Percentiles rank a stretch among this genome's conserved stretches.
phyloP scores from a whole-genome alignment of 2,113 vertebrate species.

The Arvicanthis niloticus region DNA sequence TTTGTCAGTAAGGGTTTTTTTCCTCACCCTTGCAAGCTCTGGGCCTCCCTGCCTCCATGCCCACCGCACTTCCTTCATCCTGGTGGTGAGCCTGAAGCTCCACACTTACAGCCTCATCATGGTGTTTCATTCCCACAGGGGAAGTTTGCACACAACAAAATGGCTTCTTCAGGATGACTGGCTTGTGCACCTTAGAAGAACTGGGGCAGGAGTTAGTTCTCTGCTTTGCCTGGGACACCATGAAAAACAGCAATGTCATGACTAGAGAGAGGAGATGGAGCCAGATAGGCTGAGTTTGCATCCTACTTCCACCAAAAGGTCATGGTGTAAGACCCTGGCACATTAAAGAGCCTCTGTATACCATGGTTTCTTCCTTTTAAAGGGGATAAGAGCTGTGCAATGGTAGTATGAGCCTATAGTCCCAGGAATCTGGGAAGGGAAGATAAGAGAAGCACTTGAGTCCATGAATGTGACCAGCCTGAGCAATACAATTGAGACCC shows the following conservation, averaged over 20 bases:
- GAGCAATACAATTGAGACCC: neutral
- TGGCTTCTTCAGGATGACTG: neutral
- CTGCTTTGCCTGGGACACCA: neutral
- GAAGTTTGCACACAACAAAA: neutral
- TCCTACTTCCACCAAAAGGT: neutral
- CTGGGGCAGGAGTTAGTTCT: neutral
- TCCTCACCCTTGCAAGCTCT: neutral
- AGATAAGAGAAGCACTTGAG: neutral
- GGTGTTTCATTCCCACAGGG: neutral
- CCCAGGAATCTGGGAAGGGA: neutral
- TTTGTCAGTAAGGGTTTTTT: neutral
- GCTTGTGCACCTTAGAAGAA: neutral
- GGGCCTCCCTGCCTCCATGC: neutral
- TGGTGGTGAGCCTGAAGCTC: neutral
- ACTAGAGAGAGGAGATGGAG: neutral
- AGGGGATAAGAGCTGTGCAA: neutral
- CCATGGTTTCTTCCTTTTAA: neutral
- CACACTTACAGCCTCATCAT: neutral
- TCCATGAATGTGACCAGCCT: neutral
- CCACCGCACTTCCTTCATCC: neutral
- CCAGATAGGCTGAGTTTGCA: neutral
- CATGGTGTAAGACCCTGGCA: neutral
- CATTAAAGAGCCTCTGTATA: neutral
- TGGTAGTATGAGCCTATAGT: too few species aligned
- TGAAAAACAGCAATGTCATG: neutral